Evolutionary conservation across 2,113 vertebrate species (phyloP).

Genomic region (Gallinago undulata): DNA sequence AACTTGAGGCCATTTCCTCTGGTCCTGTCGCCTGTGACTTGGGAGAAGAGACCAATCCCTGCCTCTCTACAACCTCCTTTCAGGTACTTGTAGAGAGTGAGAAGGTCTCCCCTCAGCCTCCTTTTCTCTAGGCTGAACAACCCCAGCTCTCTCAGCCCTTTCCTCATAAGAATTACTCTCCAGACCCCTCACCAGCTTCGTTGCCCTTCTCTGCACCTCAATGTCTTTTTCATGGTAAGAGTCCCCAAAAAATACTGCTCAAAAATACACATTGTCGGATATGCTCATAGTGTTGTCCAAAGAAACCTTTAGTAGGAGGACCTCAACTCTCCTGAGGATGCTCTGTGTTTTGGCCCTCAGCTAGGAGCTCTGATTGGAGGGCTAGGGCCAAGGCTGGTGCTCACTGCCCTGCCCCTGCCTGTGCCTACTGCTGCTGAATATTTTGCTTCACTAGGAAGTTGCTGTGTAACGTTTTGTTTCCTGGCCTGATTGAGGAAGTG

Average conservation of each 20-base stretch:
- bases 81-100: too few relatives aligned
- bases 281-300: background rate
- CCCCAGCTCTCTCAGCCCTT: too few relatives aligned
- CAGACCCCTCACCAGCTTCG: too few relatives aligned
- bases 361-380: accelerated
- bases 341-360: background rate
- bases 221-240: too few relatives aligned
- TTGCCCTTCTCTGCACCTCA: too few relatives aligned
- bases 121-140: too few relatives aligned
- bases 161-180: too few relatives aligned
- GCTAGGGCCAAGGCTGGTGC: background rate
- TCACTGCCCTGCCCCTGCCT: background rate
- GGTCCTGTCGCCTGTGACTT: too few relatives aligned
- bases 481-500: background rate
- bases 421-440: accelerated
- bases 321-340: background rate
- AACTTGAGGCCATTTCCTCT: too few relatives aligned
- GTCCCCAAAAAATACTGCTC: background rate
- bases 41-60: too few relatives aligned
- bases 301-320: background rate
- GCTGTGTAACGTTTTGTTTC: background rate
- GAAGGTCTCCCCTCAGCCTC: too few relatives aligned
- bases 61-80: too few relatives aligned
- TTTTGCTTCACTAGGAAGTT: background rate
- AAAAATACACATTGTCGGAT: background rate